Conservation (phyloP, 2,888 invertebrate species). For the Pachydiplax longipennis region DNA sequence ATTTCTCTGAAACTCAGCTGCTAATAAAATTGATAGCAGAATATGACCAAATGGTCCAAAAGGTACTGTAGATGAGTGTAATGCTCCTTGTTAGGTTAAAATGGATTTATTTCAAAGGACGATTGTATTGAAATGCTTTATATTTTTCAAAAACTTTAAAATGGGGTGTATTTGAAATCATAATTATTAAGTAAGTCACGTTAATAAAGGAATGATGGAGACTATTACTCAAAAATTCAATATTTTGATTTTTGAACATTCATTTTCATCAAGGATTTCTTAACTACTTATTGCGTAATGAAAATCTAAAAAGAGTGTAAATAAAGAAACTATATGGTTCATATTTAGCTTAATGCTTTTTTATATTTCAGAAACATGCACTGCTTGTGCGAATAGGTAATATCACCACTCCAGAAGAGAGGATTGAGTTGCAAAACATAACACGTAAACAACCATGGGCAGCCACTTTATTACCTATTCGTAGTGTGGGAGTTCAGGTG, state of each 20-base stretch:
- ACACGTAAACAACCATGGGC: constrained; percentile 78
- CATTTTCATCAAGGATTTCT: too few species aligned
- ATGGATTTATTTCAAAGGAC: too few species aligned
- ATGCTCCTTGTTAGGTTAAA: too few species aligned
- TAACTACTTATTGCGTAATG: too few species aligned
- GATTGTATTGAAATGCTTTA: too few species aligned
- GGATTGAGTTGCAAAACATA: constrained; percentile 66
- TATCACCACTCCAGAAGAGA: constrained; percentile 79
- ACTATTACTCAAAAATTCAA: too few species aligned
- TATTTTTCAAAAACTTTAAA: too few species aligned
- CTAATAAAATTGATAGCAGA: constrained; percentile 94
- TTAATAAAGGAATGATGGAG: too few species aligned
- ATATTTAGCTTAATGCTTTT: not conserved
- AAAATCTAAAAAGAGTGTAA: not conserved
- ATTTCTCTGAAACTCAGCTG: constrained; percentile 95
- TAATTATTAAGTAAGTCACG: too few species aligned
- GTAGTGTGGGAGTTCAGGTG: constrained; percentile 97
- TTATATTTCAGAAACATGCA: constrained; percentile 75
- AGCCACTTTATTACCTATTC: constrained; percentile 89
- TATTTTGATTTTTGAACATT: too few species aligned
- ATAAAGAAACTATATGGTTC: not conserved
- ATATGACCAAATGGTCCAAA: constrained; percentile 88
- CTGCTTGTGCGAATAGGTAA: constrained; percentile 85
- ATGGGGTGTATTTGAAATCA: too few species aligned
- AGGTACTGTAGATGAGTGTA: constrained; percentile 58